Base-by-base conservation (phyloP, 2,797 vertebrate genomes). In the Sebastes matsubarae region DNA sequence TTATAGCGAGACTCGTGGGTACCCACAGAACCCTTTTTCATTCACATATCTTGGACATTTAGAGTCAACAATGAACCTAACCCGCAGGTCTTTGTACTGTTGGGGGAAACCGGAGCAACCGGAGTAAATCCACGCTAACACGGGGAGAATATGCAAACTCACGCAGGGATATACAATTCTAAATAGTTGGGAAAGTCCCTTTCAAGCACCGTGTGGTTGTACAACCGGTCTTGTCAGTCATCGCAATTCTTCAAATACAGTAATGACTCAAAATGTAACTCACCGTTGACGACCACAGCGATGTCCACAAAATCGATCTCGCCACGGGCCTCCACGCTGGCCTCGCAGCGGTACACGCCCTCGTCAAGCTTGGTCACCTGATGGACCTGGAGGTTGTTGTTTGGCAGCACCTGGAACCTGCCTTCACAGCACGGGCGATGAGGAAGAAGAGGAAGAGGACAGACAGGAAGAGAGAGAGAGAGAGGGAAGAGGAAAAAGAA, bases 251-350 rank as follows among this genome's bases (percentile, higher is more conserved):
- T 42, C 1, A 46, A 58, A 6, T 12, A 12, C 66, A 46, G 8
- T 8, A 13, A n/a, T 1, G 4, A 61, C n/a, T 55, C 2, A 2
- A 36, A 46, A 4, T 2, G 8, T 1, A 20, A 87, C 97, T 97
- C 94, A 99, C 98, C 98, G 42, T 99, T 99, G 75, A 99, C 98
- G 72, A 98, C 97, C 81, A 99, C 95, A 6, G 96, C 95, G 77
- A 99, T 99, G 92, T 99, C 98, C 74, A 97, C 96, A 78, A 99
- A 99, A 81, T 99, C 97, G 75, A 99, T 99, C 95, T 99, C 99
- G 36, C 99, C 99, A 22, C 99, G 96, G 4, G 98, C 98, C 91
- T 99, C 98, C 22, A 99, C 98, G 91, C 98, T 96, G 85, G 98
- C 99, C 94, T 99, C 99, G 59, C 99, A 99, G 81, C 99, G 96